Base-by-base conservation (phyloP, 2,888 invertebrate genomes). In the Nowickia ferox region DNA sequence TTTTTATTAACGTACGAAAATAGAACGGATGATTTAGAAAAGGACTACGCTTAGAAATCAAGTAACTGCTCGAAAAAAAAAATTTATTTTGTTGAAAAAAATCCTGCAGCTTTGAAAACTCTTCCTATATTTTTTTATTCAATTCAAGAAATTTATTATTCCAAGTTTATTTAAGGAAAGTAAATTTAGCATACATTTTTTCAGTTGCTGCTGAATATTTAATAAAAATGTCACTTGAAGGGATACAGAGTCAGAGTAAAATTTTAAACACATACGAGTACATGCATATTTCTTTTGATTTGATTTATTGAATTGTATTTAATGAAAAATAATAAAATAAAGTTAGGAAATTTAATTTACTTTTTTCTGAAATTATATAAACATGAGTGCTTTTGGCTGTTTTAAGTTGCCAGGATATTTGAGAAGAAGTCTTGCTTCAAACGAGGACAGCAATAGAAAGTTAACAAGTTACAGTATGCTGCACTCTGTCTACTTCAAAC, bases 281-380 rank as follows among this genome's bases (percentile, higher is more conserved):
- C n/a, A n/a, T n/a, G n/a, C n/a, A n/a, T n/a, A 48, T 6, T 59
- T 46, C 13, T 57, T 17, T 40, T 17, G 9, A 10, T 61, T 61
- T 61, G 2, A 30, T 30, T 46, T 65, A 75, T 75, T 65, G 63
- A 65, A 65, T 65, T 46, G 30, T 66, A 9, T 5, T 44, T 13
- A 38, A 76, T 55, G 8, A 57, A 76, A 46, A 42, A 38, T 48
- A 68, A 22, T 57, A 11, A 66, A 68, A 46, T 10, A 22, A 77
- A 57, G 8, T 57, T 77, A 40, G 42, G 19, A 40, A n/a, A n/a
- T n/a, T n/a, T n/a, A n/a, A n/a, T n/a, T n/a, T n/a, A n/a, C n/a
- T n/a, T n/a, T n/a, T n/a, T n/a, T n/a, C n/a, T n/a, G n/a, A n/a
- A n/a, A n/a, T n/a, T n/a, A n/a, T n/a, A n/a, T n/a, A n/a, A n/a